phyloP scores from a whole-genome alignment of 2,888 invertebrate species.

The Eustalomyia histrio region DNA sequence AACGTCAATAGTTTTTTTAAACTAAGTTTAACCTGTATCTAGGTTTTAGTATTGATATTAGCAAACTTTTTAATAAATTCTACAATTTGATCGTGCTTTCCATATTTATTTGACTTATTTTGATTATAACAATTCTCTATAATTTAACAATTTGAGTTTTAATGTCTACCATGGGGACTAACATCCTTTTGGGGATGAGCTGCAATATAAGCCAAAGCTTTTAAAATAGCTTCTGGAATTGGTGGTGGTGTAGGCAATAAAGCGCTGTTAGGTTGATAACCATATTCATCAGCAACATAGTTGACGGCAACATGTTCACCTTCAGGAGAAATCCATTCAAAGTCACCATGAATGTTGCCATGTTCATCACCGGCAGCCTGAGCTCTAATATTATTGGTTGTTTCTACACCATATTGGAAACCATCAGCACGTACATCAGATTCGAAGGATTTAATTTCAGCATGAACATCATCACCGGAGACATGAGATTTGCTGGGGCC shows the following conservation, averaged over 20 bases:
- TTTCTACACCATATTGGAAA: constrained; percentile 69
- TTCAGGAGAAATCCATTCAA: constrained; percentile 72
- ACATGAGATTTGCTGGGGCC: constrained; percentile 12
- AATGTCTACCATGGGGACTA: not conserved
- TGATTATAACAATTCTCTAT: no score
- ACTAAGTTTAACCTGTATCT: no score
- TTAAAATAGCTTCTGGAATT: constrained; percentile 68
- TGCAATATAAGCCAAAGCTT: constrained; percentile 79
- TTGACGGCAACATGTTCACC: constrained; percentile 71
- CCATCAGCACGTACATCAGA: constrained; percentile 72
- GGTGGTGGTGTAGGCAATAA: constrained; percentile 68
- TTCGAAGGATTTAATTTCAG: constrained; percentile 59
- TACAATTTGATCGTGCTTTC: no score
- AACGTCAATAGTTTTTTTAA: no score
- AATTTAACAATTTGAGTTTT: no score
- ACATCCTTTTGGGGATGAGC: constrained; percentile 68
- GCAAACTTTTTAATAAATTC: no score
- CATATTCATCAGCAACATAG: constrained; percentile 74
- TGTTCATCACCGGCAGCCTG: constrained; percentile 70
- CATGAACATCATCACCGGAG: constrained; percentile 64
- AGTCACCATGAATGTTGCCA: constrained; percentile 72
- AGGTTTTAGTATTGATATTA: no score
- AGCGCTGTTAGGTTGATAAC: constrained; percentile 70
- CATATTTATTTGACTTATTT: no score
- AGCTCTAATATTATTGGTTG: constrained; percentile 71